A percentile compares a stretch with the other conserved stretches of the same genome.
Evolutionary conservation across 1,140 invertebrate species (phyloP).

Genomic region (Philopotamus ludificatus): DNA sequence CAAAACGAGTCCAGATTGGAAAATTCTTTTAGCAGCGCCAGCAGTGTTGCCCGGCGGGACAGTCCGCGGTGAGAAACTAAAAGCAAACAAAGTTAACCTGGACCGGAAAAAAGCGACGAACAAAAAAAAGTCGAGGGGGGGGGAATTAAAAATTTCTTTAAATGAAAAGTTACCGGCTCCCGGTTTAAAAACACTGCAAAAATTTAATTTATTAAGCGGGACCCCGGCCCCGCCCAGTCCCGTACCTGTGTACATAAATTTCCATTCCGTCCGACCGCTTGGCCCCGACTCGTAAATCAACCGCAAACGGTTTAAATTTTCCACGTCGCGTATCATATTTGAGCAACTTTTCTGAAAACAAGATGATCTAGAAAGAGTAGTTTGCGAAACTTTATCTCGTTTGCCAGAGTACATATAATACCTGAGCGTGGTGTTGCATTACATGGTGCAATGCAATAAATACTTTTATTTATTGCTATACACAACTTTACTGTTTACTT

Average conservation of each 20-base stretch:
- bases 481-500: no score
- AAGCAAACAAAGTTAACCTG: background rate
- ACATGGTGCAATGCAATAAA: no score
- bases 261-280: conserved; percentile 26
- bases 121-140: background rate
- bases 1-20: background rate
- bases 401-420: no score
- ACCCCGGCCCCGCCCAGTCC: no score
- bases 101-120: background rate
- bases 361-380: no score
- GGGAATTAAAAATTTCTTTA: background rate
- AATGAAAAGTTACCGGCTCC: background rate
- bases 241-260: conserved; percentile 26
- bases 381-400: no score
- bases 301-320: conserved; percentile 21
- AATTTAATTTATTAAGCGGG: conserved; percentile 29
- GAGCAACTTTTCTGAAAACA: no score
- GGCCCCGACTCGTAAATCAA: conserved; percentile 24
- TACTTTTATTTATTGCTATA: no score
- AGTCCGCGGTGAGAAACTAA: background rate
- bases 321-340: conserved; percentile 10
- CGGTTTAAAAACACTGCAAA: background rate
- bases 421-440: no score
- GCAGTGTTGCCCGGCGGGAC: background rate
- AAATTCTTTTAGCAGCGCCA: background rate